A percentile compares a stretch with the other conserved stretches of the same genome.
Evolutionary conservation across 1,140 invertebrate species (phyloP).

Genomic region (Temnothorax nylanderi): DNA sequence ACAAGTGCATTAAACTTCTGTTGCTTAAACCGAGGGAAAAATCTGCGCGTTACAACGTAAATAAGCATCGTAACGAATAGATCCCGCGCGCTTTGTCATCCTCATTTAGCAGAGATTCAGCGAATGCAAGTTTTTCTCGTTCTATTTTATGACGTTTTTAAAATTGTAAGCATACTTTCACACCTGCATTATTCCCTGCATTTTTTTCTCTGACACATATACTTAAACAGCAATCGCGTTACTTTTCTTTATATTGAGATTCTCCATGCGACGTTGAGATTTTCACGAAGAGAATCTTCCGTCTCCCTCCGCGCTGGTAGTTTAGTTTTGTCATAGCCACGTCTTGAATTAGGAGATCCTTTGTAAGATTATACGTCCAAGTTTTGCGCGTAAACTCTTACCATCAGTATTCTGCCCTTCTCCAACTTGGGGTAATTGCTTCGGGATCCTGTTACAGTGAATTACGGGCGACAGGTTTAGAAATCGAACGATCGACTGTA

Average conservation of each 20-base stretch:
- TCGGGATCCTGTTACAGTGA: neutral
- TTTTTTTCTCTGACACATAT: neutral
- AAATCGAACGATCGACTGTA: conserved; percentile 44
- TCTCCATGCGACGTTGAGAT: neutral
- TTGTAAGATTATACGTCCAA: conserved; percentile 51
- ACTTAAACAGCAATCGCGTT: neutral
- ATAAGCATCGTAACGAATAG: neutral
- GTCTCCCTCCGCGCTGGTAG: neutral
- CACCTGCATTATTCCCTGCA: neutral
- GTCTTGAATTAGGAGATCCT: conserved; percentile 25
- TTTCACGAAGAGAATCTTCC: neutral
- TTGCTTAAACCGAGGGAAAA: neutral
- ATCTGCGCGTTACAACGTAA: neutral
- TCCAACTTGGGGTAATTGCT: conserved; percentile 39
- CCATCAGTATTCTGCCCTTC: conserved; percentile 38
- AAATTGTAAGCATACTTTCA: neutral
- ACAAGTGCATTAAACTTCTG: conserved; percentile 1
- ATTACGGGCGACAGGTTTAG: conserved; percentile 20
- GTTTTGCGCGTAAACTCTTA: conserved; percentile 26
- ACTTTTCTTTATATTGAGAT: neutral
- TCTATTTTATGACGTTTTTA: neutral
- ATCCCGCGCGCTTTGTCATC: neutral
- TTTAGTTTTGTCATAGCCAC: conserved; percentile 27
- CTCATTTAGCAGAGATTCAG: neutral
- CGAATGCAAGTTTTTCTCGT: neutral